phyloP scores from a whole-genome alignment of 2,797 vertebrate species.

The Anisognathus igniventris region DNA sequence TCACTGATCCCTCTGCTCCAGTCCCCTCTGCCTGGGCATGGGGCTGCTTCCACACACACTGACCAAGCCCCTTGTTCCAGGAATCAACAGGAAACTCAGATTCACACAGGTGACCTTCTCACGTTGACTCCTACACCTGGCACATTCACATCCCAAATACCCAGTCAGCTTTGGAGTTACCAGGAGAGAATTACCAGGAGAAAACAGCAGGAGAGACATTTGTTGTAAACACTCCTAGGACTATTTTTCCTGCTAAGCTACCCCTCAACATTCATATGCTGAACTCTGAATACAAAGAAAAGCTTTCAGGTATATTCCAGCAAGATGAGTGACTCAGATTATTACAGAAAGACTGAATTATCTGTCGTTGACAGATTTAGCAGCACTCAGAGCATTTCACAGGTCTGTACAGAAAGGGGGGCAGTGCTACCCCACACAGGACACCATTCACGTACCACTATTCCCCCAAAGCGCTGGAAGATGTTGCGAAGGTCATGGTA shows the following conservation, averaged over 20 bases:
- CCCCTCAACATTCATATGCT: accelerated
- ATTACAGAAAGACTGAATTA: not conserved
- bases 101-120: not conserved
- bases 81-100: not conserved
- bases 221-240: not conserved
- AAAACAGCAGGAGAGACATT: not conserved
- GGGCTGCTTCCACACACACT: not conserved
- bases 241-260: not conserved
- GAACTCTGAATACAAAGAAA: not conserved
- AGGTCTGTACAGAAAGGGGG: not conserved
- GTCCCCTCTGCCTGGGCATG: not conserved
- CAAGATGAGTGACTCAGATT: not conserved
- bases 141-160: not conserved
- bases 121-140: too few species aligned
- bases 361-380: not conserved
- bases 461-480: constrained; percentile 97
- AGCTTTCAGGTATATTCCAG: not conserved
- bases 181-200: not conserved
- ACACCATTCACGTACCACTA: constrained; percentile 83
- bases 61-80: not conserved
- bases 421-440: not conserved
- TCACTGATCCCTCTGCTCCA: not conserved
- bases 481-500: constrained; percentile 95
- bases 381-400: not conserved
- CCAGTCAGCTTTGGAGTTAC: not conserved